Base-by-base conservation (phyloP, 2,797 vertebrate species). In the Kryptolebias ocellatus region DNA sequence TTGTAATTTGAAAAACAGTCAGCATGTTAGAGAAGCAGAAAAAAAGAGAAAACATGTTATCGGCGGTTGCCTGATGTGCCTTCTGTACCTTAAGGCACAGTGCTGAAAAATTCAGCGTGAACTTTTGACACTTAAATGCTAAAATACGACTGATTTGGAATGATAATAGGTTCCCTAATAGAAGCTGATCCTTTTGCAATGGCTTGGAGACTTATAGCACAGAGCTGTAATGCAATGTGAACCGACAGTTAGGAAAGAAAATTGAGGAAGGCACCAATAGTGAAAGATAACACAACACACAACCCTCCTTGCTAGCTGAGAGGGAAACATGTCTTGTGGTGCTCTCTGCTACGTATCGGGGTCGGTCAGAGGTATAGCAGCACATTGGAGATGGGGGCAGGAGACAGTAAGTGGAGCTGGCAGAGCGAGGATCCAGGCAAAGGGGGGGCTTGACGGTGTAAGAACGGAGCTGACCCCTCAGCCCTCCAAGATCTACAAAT, bases 91-190 rank as follows among this genome's bases (percentile, higher is more conserved):
- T 76, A 72, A 89, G 92, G 93, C 90, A 61, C 70, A 50, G 80
- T 29, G 84, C 86, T 85, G 87, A 83, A 91, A 90, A 90, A 89
- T 92, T 85, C 86, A 65, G 85, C 72, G 72, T 91, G 92, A 93
- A 93, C 92, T 91, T 91, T 92, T 85, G 85, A 92, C 92, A 93
- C 93, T 94, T 93, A 93, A 94, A 92, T 92, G 92, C 83, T 94
- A 93, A 93, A 92, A 93, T 87, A 87, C 88, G 76, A 93, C 91
- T 90, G 92, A 94, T 93, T 93, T 92, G 90, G 83, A 87, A 92
- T 93, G 93, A 93, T 93, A 94, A 93, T 93, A 91, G 90, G 76
- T 76, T 27, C 81, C 83, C 86, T 94, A 94, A 94, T 94, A 92
- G 91, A 90, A 94, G 90, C 87, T 90, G 91, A 94, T 92, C 86